Evolutionary conservation across 2,888 invertebrate species (phyloP).

Genomic region (Oasisia sp.): DNA sequence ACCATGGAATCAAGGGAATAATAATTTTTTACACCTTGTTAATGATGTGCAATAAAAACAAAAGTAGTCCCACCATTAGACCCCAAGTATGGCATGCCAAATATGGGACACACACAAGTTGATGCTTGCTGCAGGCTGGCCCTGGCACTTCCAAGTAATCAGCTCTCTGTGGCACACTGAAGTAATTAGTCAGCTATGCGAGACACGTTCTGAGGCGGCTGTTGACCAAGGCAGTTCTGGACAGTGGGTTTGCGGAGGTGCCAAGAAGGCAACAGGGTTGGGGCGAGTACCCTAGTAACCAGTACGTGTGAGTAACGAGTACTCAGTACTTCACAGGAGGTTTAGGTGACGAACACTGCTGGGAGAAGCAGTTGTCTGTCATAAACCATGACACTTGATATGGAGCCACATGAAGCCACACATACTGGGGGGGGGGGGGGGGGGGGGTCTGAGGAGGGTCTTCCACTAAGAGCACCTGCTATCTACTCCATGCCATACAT

Average conservation of each 20-base stretch:
- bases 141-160: neutral
- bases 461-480: too few species aligned
- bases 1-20: too few species aligned
- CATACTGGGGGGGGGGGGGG: too few species aligned
- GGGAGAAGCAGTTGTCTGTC: neutral
- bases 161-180: neutral
- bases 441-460: too few species aligned
- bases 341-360: neutral
- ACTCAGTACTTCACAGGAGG: too few species aligned
- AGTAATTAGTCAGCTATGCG: neutral
- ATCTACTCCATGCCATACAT: neutral
- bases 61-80: neutral
- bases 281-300: too few species aligned
- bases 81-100: neutral
- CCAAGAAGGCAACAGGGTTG: too few species aligned
- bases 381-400: neutral
- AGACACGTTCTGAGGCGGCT: neutral
- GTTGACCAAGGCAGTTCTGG: neutral
- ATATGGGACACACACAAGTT: neutral
- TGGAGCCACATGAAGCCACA: neutral
- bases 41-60: neutral
- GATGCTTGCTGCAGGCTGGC: neutral
- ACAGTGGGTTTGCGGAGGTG: neutral
- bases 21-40: neutral
- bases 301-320: too few species aligned